Conservation (phyloP, 2,888 invertebrate species). For the Aporophyla lueneburgensis region DNA sequence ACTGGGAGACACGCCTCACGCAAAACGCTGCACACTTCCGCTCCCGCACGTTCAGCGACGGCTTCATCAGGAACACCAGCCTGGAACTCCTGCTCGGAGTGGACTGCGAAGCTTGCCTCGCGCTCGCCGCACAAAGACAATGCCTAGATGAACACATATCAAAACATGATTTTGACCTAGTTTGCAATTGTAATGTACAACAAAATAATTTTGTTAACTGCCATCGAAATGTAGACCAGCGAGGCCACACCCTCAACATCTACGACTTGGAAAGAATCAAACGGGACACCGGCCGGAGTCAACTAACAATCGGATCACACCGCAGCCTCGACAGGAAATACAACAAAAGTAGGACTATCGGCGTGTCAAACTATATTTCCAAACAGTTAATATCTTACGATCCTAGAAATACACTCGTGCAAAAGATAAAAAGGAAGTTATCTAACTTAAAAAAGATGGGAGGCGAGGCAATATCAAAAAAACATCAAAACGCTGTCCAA, state of each 20-base stretch:
- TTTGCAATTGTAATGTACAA: slow-evolving; percentile 88
- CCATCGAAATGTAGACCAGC: slow-evolving; percentile 81
- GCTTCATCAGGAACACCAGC: slow-evolving; percentile 88
- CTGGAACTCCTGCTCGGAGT: slow-evolving; percentile 89
- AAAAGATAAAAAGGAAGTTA: slow-evolving; percentile 89
- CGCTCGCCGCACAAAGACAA: slow-evolving; percentile 85
- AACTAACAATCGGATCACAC: slow-evolving; percentile 82
- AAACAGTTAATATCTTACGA: slow-evolving; percentile 89
- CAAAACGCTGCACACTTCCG: slow-evolving; percentile 84
- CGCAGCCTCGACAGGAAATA: slow-evolving; percentile 88
- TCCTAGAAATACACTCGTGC: slow-evolving; percentile 86
- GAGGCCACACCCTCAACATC: slow-evolving; percentile 86
- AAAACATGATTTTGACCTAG: slow-evolving; percentile 86
- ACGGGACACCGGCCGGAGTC: slow-evolving; percentile 82
- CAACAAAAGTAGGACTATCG: slow-evolving; percentile 86
- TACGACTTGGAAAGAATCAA: slow-evolving; percentile 88
- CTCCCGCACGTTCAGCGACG: slow-evolving; percentile 89
- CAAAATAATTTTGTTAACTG: slow-evolving; percentile 87
- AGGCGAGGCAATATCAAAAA: slow-evolving; percentile 87
- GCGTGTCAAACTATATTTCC: slow-evolving; percentile 88
- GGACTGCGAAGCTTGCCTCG: slow-evolving; percentile 89
- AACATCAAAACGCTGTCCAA: slow-evolving; percentile 88
- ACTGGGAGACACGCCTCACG: slow-evolving; percentile 79
- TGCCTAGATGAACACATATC: slow-evolving; percentile 84
- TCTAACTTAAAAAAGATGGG: slow-evolving; percentile 89